Percentiles rank a stretch among this genome's conserved stretches.
phyloP scores from a whole-genome alignment of 2,113 vertebrate genomes.

The Corythaeola cristata region DNA sequence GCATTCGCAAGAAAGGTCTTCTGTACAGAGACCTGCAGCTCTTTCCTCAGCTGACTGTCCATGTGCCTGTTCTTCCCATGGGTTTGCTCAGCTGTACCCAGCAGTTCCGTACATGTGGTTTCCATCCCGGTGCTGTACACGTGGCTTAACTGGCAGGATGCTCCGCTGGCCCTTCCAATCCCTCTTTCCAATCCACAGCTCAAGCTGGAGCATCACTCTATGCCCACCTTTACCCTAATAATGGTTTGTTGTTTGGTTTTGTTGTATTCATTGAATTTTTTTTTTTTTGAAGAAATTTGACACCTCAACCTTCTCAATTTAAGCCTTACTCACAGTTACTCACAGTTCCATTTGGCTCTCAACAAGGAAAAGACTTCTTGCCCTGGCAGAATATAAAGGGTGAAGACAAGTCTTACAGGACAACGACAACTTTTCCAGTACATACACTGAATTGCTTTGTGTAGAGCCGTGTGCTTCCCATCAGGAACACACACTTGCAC shows the following conservation, averaged over 20 bases:
- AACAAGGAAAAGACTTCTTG: neutral
- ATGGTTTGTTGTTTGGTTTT: no score
- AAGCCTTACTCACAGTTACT: neutral
- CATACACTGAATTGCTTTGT: rapidly evolving
- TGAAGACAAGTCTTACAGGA: neutral
- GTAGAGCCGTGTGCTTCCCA: neutral
- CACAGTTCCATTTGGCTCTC: neutral
- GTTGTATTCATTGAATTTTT: neutral
- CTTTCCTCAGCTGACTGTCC: neutral
- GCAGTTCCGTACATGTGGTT: rapidly evolving
- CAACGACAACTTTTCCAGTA: no score
- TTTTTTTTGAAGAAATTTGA: neutral
- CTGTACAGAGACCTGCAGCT: no score
- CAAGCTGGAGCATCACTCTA: neutral
- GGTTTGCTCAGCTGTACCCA: neutral
- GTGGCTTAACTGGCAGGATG: neutral
- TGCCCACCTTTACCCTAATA: neutral
- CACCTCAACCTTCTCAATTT: neutral
- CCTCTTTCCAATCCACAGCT: neutral
- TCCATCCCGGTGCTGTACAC: neutral
- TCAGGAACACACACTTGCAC: rapidly evolving
- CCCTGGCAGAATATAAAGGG: no score
- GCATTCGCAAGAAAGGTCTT: neutral
- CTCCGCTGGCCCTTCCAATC: neutral
- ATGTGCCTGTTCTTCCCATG: neutral